Base-by-base conservation (phyloP, 2,888 invertebrate species). In the Anagyrus pseudococci region DNA sequence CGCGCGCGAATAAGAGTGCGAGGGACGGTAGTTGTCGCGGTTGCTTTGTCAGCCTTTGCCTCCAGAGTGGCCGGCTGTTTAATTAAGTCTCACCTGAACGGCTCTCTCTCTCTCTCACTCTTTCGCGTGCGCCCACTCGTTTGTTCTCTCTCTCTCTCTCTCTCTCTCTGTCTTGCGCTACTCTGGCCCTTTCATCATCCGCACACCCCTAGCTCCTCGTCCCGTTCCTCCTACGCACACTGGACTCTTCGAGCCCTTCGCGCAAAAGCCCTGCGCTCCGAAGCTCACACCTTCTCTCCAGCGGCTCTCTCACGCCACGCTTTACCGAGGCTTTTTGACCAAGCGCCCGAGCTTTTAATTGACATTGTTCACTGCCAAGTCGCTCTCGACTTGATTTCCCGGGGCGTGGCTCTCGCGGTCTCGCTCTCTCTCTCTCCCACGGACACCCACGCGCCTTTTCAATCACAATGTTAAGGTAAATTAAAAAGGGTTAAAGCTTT, bases 61-160 rank as follows among this genome's bases (percentile, higher is more conserved):
- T 75, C 20, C 29, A 29, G 33, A 52, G 50, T 77, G 74, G 76
- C 72, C 73, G 29, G 74, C 74, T 78, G 79, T 80, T 80, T 80
- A 80, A 80, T 80, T 80, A 80, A 80, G 78, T 80, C 78, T 77
- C 73, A 75, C 78, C 77, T 76, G 75, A 75, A 75, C 78, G 77
- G 75, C 75, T 77, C 75, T 71, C 72, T 41, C 41, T 41, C 15
- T 41, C n/a, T n/a, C n/a, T n/a, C n/a, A n/a, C n/a, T n/a, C n/a
- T n/a, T n/a, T n/a, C n/a, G n/a, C n/a, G n/a, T n/a, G n/a, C n/a
- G n/a, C n/a, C n/a, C n/a, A n/a, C n/a, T n/a, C n/a, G n/a, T n/a
- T n/a, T n/a, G n/a, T n/a, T n/a, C 75, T 77, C 75, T 71, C 72
- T 41, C 41, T 41, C 15, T 41, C 75, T 77, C 75, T 71, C 72